Conservation (phyloP, 2,888 invertebrate genomes). For the Agonopterix heracliana region DNA sequence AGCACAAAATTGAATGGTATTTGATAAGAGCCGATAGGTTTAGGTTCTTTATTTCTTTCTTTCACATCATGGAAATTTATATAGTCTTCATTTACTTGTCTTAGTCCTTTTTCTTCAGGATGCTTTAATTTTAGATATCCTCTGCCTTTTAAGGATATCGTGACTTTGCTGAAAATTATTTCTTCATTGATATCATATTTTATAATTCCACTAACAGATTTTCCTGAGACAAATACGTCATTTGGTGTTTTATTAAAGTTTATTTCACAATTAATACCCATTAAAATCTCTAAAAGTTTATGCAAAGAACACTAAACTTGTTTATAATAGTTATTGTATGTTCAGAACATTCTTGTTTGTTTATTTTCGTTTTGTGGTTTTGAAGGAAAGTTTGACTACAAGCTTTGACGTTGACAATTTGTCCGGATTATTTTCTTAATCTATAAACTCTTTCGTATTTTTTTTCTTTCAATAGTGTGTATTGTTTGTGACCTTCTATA, state of each 20-base stretch:
- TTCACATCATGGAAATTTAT: slow-evolving; percentile 12
- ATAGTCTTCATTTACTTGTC: slow-evolving; percentile 11
- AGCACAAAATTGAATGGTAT: slow-evolving; percentile 20
- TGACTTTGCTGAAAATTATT: slow-evolving; percentile 26
- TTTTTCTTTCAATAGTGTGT: too few relatives aligned
- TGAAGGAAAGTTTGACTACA: too few relatives aligned
- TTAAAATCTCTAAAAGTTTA: slow-evolving; percentile 7
- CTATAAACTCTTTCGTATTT: too few relatives aligned
- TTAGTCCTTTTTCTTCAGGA: slow-evolving; percentile 1
- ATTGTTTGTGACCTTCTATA: too few relatives aligned
- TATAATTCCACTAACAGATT: slow-evolving; percentile 27
- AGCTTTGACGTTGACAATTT: too few relatives aligned
- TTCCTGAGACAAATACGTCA: slow-evolving; percentile 27
- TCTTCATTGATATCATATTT: slow-evolving; percentile 31
- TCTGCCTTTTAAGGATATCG: slow-evolving; percentile 25
- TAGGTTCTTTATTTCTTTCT: slow-evolving; percentile 4
- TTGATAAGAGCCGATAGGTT: slow-evolving; percentile 15
- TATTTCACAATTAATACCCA: slow-evolving; percentile 37
- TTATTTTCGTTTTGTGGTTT: too few relatives aligned
- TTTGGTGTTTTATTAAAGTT: slow-evolving; percentile 21
- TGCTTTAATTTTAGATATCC: background rate
- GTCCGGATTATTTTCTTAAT: too few relatives aligned
- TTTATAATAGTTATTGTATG: too few relatives aligned
- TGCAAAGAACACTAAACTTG: too few relatives aligned
- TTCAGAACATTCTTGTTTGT: too few relatives aligned